Base-by-base conservation (phyloP, 2,888 invertebrate genomes). In the Drosophila affinis region DNA sequence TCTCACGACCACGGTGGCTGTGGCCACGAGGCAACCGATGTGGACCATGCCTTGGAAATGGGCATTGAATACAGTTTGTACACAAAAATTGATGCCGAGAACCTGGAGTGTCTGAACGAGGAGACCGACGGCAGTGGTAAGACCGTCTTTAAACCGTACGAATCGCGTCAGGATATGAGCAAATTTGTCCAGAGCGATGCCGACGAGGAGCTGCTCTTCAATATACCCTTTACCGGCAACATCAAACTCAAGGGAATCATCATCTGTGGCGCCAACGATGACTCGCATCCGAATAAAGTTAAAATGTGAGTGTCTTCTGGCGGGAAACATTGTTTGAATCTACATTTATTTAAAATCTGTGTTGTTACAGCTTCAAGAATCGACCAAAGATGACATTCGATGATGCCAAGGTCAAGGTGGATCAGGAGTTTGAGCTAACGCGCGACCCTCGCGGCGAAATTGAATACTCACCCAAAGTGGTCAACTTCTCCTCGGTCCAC, bases 121-220 rank as follows among this genome's bases (percentile, higher is more conserved):
- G 93, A 93, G 55, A 92, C 93, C 6, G 98, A 98, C 84, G 97
- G 96, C 29, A 96, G 97, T 12, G 99, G 98, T 18, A 97, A 95
- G 92, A 94, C 94, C 29, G 95, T 99, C 4, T 99, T 99, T 90
- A 98, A 98, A 91, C 94, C 98, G 0, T 98, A 98, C 96, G 97
- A 98, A 82, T 94, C 96, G 73, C 94, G 98, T 80, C 93, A 97
- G 72, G 95, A 97, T 91, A 94, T 94, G 75, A 94, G 94, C 72
- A 94, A 98, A 98, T 97, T 93, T 94, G 99, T 99, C 0, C 96
- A 98, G 92, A 99, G 99, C 93, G 99, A 99, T 94, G 96, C 95
- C 1, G 99, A 99, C 93, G 97, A 97, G 92, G 99, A 99, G 92
- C 93, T 99, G 5, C 93, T 99, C 3, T 98, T 99, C 91, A 99